phyloP scores from a whole-genome alignment of 2,797 vertebrate genomes.

The Momotus momota region DNA sequence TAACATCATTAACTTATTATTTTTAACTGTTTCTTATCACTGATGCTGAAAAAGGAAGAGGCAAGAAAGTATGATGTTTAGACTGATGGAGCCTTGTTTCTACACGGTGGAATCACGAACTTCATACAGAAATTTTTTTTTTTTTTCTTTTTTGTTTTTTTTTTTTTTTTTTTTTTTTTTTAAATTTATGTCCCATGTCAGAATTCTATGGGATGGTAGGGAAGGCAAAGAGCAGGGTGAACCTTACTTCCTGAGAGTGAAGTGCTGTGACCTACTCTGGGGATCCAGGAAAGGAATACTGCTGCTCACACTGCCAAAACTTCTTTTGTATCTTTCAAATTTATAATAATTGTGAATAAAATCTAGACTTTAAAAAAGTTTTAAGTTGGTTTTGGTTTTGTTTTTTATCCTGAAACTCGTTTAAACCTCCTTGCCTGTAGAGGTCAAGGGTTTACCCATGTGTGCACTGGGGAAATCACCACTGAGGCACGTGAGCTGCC shows the following conservation, averaged over 20 bases:
- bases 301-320: neutral
- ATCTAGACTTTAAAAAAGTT: neutral
- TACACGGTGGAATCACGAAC: neutral
- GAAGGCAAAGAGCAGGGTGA: neutral
- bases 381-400: too few species aligned
- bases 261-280: neutral
- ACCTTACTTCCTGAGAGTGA: neutral
- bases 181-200: too few species aligned
- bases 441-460: neutral
- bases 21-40: neutral
- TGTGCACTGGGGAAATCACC: neutral
- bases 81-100: neutral
- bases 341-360: neutral
- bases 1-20: neutral
- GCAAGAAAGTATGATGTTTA: neutral
- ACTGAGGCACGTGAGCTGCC: neutral
- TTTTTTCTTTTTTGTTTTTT: fast-evolving
- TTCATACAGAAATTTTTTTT: fast-evolving
- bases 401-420: neutral
- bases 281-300: neutral
- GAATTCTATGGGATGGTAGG: fast-evolving
- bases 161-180: fast-evolving
- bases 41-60: neutral
- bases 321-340: neutral
- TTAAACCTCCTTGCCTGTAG: neutral